Conservation (phyloP, 2,113 vertebrate species). For the Thalassarche chlororhynchos region DNA sequence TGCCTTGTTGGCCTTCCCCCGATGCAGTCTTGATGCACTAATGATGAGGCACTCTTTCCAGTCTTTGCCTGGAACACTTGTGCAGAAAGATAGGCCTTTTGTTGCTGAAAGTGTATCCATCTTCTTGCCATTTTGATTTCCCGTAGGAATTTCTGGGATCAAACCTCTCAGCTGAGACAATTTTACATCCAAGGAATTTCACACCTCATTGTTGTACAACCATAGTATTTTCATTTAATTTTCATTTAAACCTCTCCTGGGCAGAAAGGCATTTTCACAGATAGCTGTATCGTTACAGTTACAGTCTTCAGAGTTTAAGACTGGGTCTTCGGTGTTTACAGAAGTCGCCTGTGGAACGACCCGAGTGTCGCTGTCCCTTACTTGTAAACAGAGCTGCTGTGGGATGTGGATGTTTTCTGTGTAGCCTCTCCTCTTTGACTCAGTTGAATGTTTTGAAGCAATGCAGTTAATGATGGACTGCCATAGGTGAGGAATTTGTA, state of each 20-base stretch:
- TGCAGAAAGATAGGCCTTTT: background rate
- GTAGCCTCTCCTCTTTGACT: background rate
- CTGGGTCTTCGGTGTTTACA: background rate
- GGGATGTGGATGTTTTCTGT: background rate
- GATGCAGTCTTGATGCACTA: too few relatives aligned
- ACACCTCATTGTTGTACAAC: background rate
- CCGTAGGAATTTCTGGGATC: background rate
- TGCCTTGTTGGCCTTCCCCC: too few relatives aligned
- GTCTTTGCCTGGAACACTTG: background rate
- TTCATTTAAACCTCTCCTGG: background rate
- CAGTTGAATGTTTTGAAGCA: background rate
- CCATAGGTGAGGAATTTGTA: background rate
- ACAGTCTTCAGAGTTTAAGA: background rate
- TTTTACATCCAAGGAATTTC: background rate
- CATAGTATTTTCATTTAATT: background rate
- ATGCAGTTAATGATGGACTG: background rate
- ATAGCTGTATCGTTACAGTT: background rate
- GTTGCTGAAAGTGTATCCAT: background rate
- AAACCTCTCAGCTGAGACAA: background rate
- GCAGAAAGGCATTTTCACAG: background rate
- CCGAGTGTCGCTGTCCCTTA: fast-evolving
- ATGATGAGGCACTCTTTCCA: background rate
- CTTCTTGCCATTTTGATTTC: background rate
- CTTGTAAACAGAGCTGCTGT: background rate
- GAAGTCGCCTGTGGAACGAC: background rate